These are phyloP conservation scores for Drosophila stalkeri DNA, from an alignment of 2,888 invertebrate species.

Conservation along the genomic window DNA sequence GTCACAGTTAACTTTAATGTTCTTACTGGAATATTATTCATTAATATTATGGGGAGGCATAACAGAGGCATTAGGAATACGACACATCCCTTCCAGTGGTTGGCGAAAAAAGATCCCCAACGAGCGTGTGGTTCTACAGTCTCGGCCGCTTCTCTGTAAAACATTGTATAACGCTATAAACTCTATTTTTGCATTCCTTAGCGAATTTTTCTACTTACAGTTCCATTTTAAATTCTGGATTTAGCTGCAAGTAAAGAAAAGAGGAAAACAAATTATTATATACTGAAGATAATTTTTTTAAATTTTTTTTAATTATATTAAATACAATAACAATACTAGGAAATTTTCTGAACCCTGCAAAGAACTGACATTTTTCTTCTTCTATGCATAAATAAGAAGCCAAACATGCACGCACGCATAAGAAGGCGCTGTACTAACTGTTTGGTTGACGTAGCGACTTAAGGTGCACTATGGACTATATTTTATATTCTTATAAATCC, in stretches of 20 bases:
- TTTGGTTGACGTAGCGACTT: too few species aligned
- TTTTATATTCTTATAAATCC: too few species aligned
- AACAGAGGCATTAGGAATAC: constrained; percentile 89
- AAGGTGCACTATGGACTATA: too few species aligned
- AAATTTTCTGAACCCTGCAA: too few species aligned
- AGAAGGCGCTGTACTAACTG: background rate
- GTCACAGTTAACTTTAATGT: background rate
- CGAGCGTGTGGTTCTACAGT: constrained; percentile 55
- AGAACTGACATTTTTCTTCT: too few species aligned
- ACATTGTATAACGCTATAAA: background rate
- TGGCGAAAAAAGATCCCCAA: constrained; percentile 85
- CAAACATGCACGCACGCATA: too few species aligned
- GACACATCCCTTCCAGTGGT: constrained; percentile 92
- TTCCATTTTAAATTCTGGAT: constrained; percentile 72
- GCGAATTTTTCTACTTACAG: constrained; percentile 64
- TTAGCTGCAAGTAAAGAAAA: constrained; percentile 54
- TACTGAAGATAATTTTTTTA: background rate
- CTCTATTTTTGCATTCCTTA: background rate
- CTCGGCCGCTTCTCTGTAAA: constrained; percentile 71
- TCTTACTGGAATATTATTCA: constrained; percentile 87
- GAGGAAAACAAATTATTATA: constrained; percentile 27
- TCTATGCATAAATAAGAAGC: too few species aligned
- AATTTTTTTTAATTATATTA: too few species aligned
- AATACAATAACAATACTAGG: too few species aligned
- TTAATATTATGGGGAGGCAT: constrained; percentile 89